Percentiles rank a stretch among this genome's conserved stretches.
phyloP scores from a whole-genome alignment of 2,113 vertebrate genomes.

The Empidonax alnorum region DNA sequence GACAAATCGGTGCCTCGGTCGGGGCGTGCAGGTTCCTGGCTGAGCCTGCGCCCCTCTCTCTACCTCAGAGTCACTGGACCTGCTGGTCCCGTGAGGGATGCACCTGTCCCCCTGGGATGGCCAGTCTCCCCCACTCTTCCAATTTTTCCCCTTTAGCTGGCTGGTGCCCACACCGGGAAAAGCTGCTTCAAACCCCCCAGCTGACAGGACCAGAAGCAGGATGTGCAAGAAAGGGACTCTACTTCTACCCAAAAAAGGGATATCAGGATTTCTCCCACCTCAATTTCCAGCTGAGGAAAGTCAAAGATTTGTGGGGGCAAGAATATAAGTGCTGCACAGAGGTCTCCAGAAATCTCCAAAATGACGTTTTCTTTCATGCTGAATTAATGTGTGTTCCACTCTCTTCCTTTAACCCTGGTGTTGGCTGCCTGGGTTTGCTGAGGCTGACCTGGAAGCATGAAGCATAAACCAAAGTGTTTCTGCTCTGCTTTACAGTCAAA shows the following conservation, averaged over 20 bases:
- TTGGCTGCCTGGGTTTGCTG: not conserved
- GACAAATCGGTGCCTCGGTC: fast-evolving
- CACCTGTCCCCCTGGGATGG: fast-evolving
- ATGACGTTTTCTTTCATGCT: not conserved
- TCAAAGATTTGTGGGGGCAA: not conserved
- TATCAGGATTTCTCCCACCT: not conserved
- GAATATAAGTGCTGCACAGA: not conserved
- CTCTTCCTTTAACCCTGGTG: not conserved
- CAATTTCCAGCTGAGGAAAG: not conserved
- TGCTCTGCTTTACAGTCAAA: not conserved
- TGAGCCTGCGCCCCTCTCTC: not conserved
- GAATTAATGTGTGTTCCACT: fast-evolving
- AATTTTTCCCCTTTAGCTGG: not conserved
- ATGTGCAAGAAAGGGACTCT: not conserved
- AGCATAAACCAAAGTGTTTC: not conserved
- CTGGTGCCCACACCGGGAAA: not conserved
- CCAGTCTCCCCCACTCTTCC: not conserved
- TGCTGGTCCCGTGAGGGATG: not conserved
- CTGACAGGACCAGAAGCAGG: not conserved
- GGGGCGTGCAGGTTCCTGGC: not conserved
- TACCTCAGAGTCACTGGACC: not conserved
- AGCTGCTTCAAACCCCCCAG: not conserved
- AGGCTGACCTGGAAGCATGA: not conserved
- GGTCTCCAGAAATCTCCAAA: not conserved
- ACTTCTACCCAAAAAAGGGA: not conserved